Percentiles rank a stretch among this genome's conserved stretches.
These are phyloP conservation scores for Drosophila dives DNA, from an alignment of 2,888 invertebrate genomes.

Conservation along the genomic window DNA sequence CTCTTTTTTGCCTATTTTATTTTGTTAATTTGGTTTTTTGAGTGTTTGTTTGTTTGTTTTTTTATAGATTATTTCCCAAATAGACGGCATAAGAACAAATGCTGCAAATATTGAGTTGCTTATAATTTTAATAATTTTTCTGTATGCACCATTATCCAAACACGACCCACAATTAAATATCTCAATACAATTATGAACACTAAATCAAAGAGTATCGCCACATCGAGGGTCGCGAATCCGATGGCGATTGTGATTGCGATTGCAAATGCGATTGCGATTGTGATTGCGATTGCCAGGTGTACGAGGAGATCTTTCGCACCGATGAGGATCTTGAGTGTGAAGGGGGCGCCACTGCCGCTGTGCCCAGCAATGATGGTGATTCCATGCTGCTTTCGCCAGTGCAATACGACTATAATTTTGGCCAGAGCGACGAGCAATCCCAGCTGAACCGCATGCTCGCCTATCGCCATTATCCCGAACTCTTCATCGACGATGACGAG, in stretches of 20 bases:
- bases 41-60: slow-evolving; percentile 24
- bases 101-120: slow-evolving; percentile 79
- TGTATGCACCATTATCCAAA: slow-evolving; percentile 28
- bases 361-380: slow-evolving; percentile 1
- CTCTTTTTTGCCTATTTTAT: slow-evolving; percentile 23
- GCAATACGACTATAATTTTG: slow-evolving; percentile 57
- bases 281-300: slow-evolving; percentile 64
- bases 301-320: slow-evolving; percentile 67
- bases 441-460: slow-evolving; percentile 78
- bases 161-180: slow-evolving; percentile 12
- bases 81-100: slow-evolving; percentile 81
- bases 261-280: slow-evolving; percentile 44
- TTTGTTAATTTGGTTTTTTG: slow-evolving; percentile 28
- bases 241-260: slow-evolving; percentile 44
- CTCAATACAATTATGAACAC: slow-evolving; percentile 19
- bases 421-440: slow-evolving; percentile 67
- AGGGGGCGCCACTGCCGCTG: slow-evolving; percentile 51
- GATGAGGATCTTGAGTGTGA: slow-evolving; percentile 71
- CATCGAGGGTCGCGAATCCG: slow-evolving; percentile 79
- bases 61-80: slow-evolving; percentile 83
- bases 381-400: slow-evolving; percentile 16
- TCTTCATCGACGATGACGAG: slow-evolving; percentile 79
- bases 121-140: slow-evolving; percentile 59
- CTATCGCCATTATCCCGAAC: slow-evolving; percentile 78
- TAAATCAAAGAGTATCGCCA: slow-evolving; percentile 72